These are phyloP conservation scores for Calcarius ornatus DNA, from an alignment of 2,113 vertebrate species.

Conservation along the genomic window DNA sequence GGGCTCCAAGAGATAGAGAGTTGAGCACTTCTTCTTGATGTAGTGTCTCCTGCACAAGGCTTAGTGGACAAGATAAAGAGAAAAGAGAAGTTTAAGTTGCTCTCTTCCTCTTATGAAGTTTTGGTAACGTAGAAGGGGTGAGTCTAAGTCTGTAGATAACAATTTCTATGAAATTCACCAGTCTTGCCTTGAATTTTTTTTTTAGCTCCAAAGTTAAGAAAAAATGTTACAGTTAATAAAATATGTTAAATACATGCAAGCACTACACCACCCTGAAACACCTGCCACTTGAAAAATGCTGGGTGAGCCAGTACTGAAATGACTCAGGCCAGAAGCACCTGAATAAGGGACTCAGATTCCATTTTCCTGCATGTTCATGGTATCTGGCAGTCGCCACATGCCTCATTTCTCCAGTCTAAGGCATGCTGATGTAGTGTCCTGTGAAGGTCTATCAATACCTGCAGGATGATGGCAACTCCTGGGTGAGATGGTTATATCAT, in stretches of 20 bases:
- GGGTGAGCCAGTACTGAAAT: not conserved
- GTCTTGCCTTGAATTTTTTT: not conserved
- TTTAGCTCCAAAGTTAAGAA: not conserved
- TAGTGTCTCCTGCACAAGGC: not conserved
- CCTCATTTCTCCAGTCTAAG: not conserved
- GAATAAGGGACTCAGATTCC: not conserved
- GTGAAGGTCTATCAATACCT: not conserved
- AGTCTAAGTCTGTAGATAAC: not conserved
- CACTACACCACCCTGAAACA: not conserved
- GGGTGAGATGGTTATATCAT: not conserved
- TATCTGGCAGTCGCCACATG: rapidly evolving
- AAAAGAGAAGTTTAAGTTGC: not conserved
- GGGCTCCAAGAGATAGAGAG: not conserved
- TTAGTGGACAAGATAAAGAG: not conserved
- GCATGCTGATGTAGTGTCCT: rapidly evolving
- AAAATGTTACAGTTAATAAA: not conserved
- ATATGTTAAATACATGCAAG: not conserved
- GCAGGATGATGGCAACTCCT: rapidly evolving
- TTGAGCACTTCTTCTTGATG: not conserved
- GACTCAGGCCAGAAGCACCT: not conserved
- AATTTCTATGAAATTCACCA: not conserved
- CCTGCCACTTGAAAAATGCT: not conserved
- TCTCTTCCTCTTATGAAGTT: not conserved
- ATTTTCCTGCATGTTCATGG: rapidly evolving
- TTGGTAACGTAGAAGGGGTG: not conserved